A percentile compares a stretch with the other conserved stretches of the same genome.
Evolutionary conservation across 2,797 vertebrate species (phyloP).

Genomic region (Dallia pectoralis): DNA sequence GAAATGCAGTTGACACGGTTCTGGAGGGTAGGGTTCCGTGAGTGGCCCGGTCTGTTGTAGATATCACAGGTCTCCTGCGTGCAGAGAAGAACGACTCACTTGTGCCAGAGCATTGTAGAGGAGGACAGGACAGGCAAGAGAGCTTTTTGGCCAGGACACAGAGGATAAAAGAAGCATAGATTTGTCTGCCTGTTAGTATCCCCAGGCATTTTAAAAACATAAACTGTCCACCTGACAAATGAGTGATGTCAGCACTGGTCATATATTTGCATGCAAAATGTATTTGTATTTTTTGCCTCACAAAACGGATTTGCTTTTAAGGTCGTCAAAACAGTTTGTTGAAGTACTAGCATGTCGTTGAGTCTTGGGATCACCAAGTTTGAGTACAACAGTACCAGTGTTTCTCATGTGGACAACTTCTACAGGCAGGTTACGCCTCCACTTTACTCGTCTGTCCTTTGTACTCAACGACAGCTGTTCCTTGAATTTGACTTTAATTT

Average conservation of each 20-base stretch:
- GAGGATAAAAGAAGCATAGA: conserved; percentile 61
- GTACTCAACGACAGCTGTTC: background rate
- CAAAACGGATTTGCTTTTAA: no score
- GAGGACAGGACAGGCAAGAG: conserved; percentile 18
- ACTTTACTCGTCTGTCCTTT: no score
- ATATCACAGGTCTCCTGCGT: conserved; percentile 36
- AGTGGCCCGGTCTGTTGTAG: conserved; percentile 37
- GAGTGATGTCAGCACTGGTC: no score
- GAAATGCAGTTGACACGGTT: conserved; percentile 41
- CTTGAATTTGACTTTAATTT: background rate
- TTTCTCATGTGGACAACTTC: background rate
- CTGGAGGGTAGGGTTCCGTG: conserved; percentile 40
- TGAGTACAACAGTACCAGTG: background rate
- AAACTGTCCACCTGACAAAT: conserved; percentile 49
- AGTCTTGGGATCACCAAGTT: background rate
- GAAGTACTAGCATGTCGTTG: no score
- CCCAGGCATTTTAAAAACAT: conserved; percentile 68
- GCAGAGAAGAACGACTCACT: conserved; percentile 42
- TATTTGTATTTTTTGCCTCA: no score
- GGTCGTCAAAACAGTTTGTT: no score
- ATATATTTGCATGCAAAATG: no score
- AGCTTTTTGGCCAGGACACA: conserved; percentile 50
- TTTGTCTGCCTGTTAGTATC: conserved; percentile 76
- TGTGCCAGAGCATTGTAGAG: conserved; percentile 50
- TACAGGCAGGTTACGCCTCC: background rate